A percentile compares a stretch with the other conserved stretches of the same genome.
Evolutionary conservation across 2,113 vertebrate genomes (phyloP).

Genomic region (Anas platyrhynchos): DNA sequence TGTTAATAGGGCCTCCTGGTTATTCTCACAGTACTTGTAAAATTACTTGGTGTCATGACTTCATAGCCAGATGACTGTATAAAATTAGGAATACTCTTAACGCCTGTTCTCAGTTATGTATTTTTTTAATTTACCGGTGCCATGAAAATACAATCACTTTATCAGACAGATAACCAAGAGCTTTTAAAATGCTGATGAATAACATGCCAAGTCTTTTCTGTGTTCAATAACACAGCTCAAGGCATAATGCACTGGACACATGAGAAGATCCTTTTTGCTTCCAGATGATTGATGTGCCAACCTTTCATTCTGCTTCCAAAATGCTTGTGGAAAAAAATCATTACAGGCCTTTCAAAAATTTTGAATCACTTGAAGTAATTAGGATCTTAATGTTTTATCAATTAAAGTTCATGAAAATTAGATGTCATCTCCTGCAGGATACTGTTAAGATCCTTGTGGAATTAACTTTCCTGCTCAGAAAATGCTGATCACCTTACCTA

Average conservation of each 20-base stretch:
- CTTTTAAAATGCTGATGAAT: not conserved
- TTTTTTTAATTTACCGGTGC: not conserved
- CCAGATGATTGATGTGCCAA: not conserved
- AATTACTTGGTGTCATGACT: slow-evolving; percentile 28
- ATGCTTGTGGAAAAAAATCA: not conserved
- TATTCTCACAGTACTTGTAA: slow-evolving; percentile 36
- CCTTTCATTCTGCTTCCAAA: not conserved
- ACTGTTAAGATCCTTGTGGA: not conserved
- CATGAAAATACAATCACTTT: not conserved
- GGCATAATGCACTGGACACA: not conserved
- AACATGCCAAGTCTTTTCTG: not conserved
- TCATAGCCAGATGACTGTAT: slow-evolving; percentile 21
- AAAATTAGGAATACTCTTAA: slow-evolving; percentile 39
- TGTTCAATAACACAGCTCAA: not conserved
- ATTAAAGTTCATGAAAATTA: not conserved
- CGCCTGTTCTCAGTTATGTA: not conserved
- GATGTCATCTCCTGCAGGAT: not conserved
- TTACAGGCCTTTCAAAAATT: not conserved
- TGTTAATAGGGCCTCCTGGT: slow-evolving; percentile 45
- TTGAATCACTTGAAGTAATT: not conserved
- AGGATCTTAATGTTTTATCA: not conserved
- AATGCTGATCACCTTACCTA: not conserved
- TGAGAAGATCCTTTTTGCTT: not conserved
- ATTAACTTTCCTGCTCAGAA: not conserved
- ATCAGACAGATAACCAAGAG: not conserved